Evolutionary conservation across 2,113 vertebrate genomes (phyloP).

Genomic region (Apteryx mantelli): DNA sequence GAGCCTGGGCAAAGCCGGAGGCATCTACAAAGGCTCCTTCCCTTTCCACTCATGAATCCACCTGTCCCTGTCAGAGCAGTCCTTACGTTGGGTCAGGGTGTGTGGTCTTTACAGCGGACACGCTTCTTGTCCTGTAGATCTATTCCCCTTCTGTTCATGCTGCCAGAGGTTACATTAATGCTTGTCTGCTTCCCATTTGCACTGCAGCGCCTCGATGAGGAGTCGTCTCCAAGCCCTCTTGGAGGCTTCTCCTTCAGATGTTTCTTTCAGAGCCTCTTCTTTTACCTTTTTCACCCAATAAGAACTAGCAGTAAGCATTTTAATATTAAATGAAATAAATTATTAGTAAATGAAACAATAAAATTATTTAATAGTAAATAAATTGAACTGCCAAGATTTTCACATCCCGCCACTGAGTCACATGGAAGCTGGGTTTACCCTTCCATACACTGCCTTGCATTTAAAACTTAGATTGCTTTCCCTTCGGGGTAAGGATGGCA

Average conservation of each 20-base stretch:
- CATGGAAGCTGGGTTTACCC: neutral
- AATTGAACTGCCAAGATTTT: neutral
- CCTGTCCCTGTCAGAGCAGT: neutral
- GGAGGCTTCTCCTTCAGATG: neutral
- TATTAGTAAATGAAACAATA: neutral
- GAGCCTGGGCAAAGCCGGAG: no score
- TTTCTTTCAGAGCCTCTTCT: neutral
- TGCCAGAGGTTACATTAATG: neutral
- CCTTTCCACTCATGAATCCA: no score
- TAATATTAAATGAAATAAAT: neutral
- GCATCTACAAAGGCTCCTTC: no score
- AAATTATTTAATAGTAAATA: neutral
- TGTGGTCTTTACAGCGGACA: neutral
- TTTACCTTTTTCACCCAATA: neutral
- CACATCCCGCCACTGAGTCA: neutral
- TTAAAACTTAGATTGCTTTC: neutral
- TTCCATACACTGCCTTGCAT: neutral
- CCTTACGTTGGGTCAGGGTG: neutral
- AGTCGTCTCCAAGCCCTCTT: neutral
- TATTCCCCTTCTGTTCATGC: neutral
- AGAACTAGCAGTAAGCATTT: neutral
- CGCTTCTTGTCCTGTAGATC: neutral
- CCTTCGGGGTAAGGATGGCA: no score
- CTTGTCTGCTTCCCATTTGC: neutral
- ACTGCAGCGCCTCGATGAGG: neutral